Base-by-base conservation (phyloP, 2,113 vertebrate genomes). In the Otolemur garnettii region DNA sequence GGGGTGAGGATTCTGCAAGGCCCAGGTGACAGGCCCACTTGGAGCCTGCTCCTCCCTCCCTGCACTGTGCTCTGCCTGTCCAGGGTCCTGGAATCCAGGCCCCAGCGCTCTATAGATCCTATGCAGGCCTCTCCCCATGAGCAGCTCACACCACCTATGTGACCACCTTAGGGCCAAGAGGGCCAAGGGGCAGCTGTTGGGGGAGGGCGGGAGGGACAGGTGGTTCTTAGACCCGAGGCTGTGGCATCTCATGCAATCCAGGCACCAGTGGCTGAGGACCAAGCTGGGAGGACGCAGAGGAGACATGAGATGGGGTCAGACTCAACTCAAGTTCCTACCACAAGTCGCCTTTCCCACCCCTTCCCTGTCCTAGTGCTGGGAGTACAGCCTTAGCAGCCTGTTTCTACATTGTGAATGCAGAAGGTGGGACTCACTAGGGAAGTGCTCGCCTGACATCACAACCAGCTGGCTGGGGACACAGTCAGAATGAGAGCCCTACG, bases 51-150 rank as follows among this genome's bases (percentile, higher is more conserved):
- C 18, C 22, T 84, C 59, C 78, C n/a, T 33, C 62, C 66, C 19
- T 38, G 1, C 0, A 5, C 13, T 7, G 9, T 0, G 2, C 26
- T n/a, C 38, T 22, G 21, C 17, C 38, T 9, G 0, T 1, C 42
- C n/a, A 26, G 21, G 1, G 33, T 38, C 57, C n/a, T 21, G n/a
- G 38, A 71, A 11, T 45, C 22, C 7, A 4, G 7, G 28, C 7
- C 22, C n/a, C 50, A 38, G 33, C 28, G 69, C 66, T 38, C n/a
- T 55, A 75, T 6, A n/a, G 24, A 33, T 21, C 26, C 53, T 30
- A 19, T 2, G 18, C 11, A 62, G 26, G 69, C 66, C 68, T 35
- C 55, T 18, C 45, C 42, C n/a, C 28, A n/a, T 30, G 57, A 82
- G 55, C 77, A 38, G 15, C 64, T 55, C 22, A 9, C 26, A 3